A percentile compares a stretch with the other conserved stretches of the same genome.
Evolutionary conservation across 1,140 invertebrate species (phyloP).

Genomic region (Drosophila nasuta): DNA sequence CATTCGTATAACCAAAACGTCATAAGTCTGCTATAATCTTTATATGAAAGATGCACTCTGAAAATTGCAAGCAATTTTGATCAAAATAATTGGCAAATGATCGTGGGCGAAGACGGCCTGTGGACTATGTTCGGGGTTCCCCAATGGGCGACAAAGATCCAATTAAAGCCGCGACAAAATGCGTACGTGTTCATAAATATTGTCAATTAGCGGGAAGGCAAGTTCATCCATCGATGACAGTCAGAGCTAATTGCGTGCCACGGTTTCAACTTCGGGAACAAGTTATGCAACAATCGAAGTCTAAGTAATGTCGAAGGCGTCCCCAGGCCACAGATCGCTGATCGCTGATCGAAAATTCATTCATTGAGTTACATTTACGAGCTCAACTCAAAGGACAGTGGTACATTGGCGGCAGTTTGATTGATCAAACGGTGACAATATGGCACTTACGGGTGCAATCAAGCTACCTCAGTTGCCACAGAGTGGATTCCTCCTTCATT

Average conservation of each 20-base stretch:
- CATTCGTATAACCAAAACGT: conserved; percentile 79
- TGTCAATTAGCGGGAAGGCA: conserved; percentile 74
- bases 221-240: conserved; percentile 18
- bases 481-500: conserved; percentile 9
- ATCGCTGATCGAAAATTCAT: conserved; percentile 32
- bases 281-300: conserved; percentile 69
- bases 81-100: conserved; percentile 79
- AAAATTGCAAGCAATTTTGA: conserved; percentile 81
- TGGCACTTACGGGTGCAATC: conserved; percentile 82
- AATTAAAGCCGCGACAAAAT: conserved; percentile 81
- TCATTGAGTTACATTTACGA: conserved; percentile 83
- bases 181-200: conserved; percentile 84
- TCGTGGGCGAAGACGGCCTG: neutral
- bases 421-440: conserved; percentile 83
- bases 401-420: conserved; percentile 66
- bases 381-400: conserved; percentile 44
- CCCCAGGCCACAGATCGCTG: neutral
- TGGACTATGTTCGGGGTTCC: conserved; percentile 49
- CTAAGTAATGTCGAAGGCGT: conserved; percentile 1
- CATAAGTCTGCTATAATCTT: conserved; percentile 53
- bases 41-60: conserved; percentile 62
- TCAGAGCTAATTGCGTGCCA: conserved; percentile 64
- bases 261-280: conserved; percentile 52
- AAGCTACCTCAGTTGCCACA: conserved; percentile 35
- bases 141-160: conserved; percentile 42